Evolutionary conservation across 2,797 vertebrate species (phyloP).

Genomic region (Gorsachius magnificus): DNA sequence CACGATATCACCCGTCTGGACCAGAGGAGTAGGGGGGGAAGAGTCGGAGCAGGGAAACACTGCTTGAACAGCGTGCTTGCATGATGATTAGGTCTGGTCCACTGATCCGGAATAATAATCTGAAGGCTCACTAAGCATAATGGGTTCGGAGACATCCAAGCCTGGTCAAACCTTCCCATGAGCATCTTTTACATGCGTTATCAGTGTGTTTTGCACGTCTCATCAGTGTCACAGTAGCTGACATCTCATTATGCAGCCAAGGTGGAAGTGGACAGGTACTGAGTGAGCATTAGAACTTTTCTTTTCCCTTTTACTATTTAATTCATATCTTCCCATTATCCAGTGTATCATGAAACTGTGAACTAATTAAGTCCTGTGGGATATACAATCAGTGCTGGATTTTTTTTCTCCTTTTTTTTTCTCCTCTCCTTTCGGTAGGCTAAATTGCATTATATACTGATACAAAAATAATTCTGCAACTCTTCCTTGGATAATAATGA

Average conservation of each 20-base stretch:
- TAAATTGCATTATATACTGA: slow-evolving; percentile 74
- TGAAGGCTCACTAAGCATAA: slow-evolving; percentile 50
- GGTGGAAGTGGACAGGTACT: slow-evolving; percentile 76
- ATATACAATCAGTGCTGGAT: slow-evolving; percentile 69
- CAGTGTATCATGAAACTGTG: slow-evolving; percentile 49
- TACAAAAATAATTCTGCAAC: slow-evolving; percentile 61
- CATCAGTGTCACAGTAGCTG: slow-evolving; percentile 71
- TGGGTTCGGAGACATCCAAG: slow-evolving; percentile 25
- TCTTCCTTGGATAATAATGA: slow-evolving; percentile 60
- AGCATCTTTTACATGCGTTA: slow-evolving; percentile 26
- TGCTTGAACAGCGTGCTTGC: slow-evolving; percentile 34
- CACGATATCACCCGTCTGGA: slow-evolving; percentile 39
- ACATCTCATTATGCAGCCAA: slow-evolving; percentile 74
- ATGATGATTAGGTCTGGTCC: slow-evolving; percentile 53
- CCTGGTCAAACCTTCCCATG: slow-evolving; percentile 44
- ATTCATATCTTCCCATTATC: slow-evolving; percentile 46
- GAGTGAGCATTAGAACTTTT: slow-evolving; percentile 63
- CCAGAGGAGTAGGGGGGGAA: slow-evolving; percentile 27
- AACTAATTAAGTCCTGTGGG: slow-evolving; percentile 84
- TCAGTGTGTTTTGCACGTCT: slow-evolving; percentile 50
- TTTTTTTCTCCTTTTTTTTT: not conserved
- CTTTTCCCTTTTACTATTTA: slow-evolving; percentile 66
- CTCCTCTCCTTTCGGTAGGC: not conserved
- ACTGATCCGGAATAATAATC: slow-evolving; percentile 46
- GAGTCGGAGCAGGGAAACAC: not conserved